phyloP scores from a whole-genome alignment of 2,113 vertebrate species.

The Colinus virginianus region DNA sequence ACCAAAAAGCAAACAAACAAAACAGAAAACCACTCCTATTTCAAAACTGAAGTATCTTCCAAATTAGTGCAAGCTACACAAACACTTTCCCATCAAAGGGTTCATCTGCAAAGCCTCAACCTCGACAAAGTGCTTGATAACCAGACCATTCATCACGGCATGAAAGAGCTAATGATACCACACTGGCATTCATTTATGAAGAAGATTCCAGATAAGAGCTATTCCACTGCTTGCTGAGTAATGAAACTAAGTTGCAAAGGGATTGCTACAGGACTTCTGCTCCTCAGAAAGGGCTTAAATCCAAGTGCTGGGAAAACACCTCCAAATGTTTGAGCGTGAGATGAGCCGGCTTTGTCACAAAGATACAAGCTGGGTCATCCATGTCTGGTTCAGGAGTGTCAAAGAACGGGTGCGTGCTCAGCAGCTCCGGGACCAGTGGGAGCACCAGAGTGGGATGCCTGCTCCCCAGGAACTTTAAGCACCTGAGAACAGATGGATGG shows the following conservation, averaged over 20 bases:
- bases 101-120: background rate
- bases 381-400: conserved; percentile 98
- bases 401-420: conserved; percentile 97
- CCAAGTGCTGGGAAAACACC: background rate
- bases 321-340: background rate
- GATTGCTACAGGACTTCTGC: background rate
- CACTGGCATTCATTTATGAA: background rate
- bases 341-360: background rate
- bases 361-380: conserved; percentile 99
- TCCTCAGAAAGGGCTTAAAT: background rate
- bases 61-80: background rate
- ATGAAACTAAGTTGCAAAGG: background rate
- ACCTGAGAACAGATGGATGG: conserved; percentile 78
- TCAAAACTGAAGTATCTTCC: background rate
- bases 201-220: background rate
- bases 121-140: background rate
- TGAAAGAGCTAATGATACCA: background rate
- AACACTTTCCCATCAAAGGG: background rate
- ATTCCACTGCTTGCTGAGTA: background rate
- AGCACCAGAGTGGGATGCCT: conserved; percentile 94
- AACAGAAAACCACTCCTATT: background rate
- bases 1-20: background rate
- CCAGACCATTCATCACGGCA: background rate
- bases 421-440: conserved; percentile 93
- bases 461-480: conserved; percentile 92